Evolutionary conservation across 2,797 vertebrate genomes (phyloP).

Genomic region (Podarcis lilfordi): DNA sequence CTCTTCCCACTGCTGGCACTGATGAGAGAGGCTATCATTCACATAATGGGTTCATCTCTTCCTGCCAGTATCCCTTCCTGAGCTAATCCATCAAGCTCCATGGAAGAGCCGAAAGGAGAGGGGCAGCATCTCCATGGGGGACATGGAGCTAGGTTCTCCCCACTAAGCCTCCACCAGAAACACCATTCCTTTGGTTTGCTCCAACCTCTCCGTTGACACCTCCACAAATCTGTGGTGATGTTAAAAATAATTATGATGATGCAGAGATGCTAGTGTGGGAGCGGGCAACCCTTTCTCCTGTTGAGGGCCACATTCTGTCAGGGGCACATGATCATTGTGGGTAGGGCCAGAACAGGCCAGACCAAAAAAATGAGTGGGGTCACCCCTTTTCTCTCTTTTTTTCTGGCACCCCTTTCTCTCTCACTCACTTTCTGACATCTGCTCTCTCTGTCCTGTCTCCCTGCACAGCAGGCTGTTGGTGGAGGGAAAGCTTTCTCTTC

Average conservation of each 20-base stretch:
- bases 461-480: not conserved
- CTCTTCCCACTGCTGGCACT: not conserved
- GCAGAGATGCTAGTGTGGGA: not conserved
- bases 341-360: not conserved
- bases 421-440: fast-evolving
- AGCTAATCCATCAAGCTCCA: not conserved
- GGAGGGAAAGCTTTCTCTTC: not conserved
- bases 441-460: not conserved
- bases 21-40: not conserved
- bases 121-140: not conserved
- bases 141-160: not conserved
- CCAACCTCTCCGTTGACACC: not conserved
- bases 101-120: not conserved
- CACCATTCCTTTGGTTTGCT: not conserved
- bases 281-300: not conserved
- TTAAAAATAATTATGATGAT: not conserved
- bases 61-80: slow-evolving; percentile 3
- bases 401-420: not conserved
- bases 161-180: not conserved
- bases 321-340: not conserved
- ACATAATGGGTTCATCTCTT: not conserved
- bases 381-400: too few species aligned
- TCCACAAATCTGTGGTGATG: not conserved
- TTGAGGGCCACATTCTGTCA: not conserved
- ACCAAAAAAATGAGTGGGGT: too few species aligned